Percentiles rank a stretch among this genome's conserved stretches.
Evolutionary conservation across 2,888 invertebrate species (phyloP).

Genomic region (Exocentrus adspersus): DNA sequence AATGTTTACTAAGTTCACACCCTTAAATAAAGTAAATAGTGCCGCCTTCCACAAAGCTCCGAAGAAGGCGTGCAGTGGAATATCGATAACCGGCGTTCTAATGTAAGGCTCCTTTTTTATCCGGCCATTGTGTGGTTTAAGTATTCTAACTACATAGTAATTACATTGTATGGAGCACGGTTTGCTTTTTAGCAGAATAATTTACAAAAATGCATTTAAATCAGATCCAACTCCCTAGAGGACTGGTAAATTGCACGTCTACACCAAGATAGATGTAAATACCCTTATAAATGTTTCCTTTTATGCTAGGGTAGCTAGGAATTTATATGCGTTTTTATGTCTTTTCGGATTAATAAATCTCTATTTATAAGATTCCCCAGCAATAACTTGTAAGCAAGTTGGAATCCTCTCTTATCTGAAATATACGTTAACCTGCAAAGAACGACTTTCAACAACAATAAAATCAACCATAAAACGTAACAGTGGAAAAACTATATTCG

Average conservation of each 20-base stretch:
- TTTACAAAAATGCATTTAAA: slow-evolving; percentile 35
- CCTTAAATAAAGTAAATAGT: slow-evolving; percentile 53
- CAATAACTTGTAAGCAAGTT: slow-evolving; percentile 10
- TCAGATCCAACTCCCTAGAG: slow-evolving; percentile 43
- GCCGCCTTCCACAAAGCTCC: slow-evolving; percentile 30
- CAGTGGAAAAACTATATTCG: slow-evolving; percentile 32
- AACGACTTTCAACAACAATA: slow-evolving; percentile 31
- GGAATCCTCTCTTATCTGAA: slow-evolving; percentile 32
- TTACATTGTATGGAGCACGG: background rate
- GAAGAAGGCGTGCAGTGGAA: slow-evolving; percentile 32
- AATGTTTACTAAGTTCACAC: slow-evolving; percentile 58
- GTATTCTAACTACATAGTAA: slow-evolving; percentile 25
- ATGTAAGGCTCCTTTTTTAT: slow-evolving; percentile 38
- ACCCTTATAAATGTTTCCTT: slow-evolving; percentile 54
- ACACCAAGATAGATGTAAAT: slow-evolving; percentile 52
- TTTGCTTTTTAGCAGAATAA: slow-evolving; percentile 7
- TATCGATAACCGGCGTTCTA: slow-evolving; percentile 41
- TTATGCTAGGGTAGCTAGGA: slow-evolving; percentile 47
- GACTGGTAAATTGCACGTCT: slow-evolving; percentile 51
- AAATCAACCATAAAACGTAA: slow-evolving; percentile 32
- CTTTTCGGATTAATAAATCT: slow-evolving; percentile 25
- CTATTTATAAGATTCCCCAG: slow-evolving; percentile 21
- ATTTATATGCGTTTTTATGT: slow-evolving; percentile 49
- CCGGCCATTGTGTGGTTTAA: slow-evolving; percentile 15
- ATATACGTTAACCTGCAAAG: slow-evolving; percentile 34